phyloP scores from a whole-genome alignment of 1,140 invertebrate species.

The Drosophila nasuta region DNA sequence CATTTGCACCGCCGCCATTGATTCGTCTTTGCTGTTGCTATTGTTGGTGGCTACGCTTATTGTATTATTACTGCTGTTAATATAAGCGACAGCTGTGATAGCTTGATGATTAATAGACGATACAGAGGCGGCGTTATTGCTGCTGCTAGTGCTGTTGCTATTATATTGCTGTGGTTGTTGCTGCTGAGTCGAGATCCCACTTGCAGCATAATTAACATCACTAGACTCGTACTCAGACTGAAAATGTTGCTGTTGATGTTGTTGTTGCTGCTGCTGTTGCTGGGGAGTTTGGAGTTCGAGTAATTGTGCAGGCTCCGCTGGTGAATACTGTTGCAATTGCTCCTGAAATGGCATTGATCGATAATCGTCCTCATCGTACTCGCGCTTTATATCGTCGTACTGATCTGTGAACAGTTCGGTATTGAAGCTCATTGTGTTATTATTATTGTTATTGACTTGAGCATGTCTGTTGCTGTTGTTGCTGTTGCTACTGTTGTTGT shows the following conservation, averaged over 20 bases:
- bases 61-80: constrained; percentile 70
- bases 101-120: constrained; percentile 59
- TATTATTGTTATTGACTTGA: constrained; percentile 47
- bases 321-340: constrained; percentile 73
- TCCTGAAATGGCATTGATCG: constrained; percentile 70
- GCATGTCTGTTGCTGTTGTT: constrained; percentile 40
- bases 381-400: constrained; percentile 74
- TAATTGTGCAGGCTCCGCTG: constrained; percentile 59
- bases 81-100: constrained; percentile 70
- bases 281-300: constrained; percentile 70
- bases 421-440: constrained; percentile 59
- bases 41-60: constrained; percentile 70
- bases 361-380: constrained; percentile 72
- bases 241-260: constrained; percentile 53
- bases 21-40: constrained; percentile 31
- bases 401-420: constrained; percentile 77
- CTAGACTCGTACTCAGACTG: constrained; percentile 38
- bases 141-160: constrained; percentile 19
- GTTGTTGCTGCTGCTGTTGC: constrained; percentile 61
- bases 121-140: constrained; percentile 22
- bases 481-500: constrained; percentile 23
- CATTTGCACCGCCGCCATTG: constrained; percentile 5
- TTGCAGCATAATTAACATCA: constrained; percentile 28
- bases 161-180: constrained; percentile 16
- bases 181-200: constrained; percentile 12